Percentiles rank a stretch among this genome's conserved stretches.
Conservation (phyloP, 2,888 invertebrate species). For the Brassicogethes aeneus region DNA sequence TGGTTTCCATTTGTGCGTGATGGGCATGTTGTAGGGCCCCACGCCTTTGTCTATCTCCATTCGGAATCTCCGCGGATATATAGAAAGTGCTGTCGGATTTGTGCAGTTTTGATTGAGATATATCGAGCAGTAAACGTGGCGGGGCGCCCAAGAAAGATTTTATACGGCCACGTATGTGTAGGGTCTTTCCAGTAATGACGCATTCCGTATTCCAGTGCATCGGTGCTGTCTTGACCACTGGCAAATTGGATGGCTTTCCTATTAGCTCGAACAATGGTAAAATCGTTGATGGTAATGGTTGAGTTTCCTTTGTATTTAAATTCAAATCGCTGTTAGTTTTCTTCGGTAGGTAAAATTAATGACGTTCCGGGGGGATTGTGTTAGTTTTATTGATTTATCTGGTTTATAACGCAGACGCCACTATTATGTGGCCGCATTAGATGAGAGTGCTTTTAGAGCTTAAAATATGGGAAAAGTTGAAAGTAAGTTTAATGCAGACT, state of each 20-base stretch:
- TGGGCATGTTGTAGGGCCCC: constrained; percentile 16
- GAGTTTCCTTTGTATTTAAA: too few species aligned
- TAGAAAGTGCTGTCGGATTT: constrained; percentile 31
- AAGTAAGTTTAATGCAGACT: constrained; percentile 35
- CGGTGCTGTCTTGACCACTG: constrained; percentile 13
- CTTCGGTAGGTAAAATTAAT: too few species aligned
- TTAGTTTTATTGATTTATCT: constrained; percentile 26
- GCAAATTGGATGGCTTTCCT: constrained; percentile 15
- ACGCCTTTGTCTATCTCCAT: constrained; percentile 26
- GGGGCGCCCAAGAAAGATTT: constrained; percentile 13
- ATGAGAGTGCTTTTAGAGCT: constrained; percentile 27
- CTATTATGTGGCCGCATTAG: constrained; percentile 22
- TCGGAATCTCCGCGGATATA: constrained; percentile 24
- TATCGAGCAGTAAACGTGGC: constrained; percentile 25
- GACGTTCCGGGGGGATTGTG: too few species aligned
- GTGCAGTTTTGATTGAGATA: constrained; percentile 30
- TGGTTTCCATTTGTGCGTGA: constrained; percentile 27
- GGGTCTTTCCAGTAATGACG: constrained; percentile 9
- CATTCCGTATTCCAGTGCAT: constrained; percentile 13
- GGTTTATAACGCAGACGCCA: constrained; percentile 23
- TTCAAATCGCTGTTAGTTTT: too few species aligned
- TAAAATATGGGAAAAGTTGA: constrained; percentile 39
- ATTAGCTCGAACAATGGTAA: too few species aligned
- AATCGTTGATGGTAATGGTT: too few species aligned
- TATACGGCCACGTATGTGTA: too few species aligned